Evolutionary conservation across 2,888 invertebrate species (phyloP), one percentile per base, ranked within the genome.

Genomic region (Neria commutata): DNA sequence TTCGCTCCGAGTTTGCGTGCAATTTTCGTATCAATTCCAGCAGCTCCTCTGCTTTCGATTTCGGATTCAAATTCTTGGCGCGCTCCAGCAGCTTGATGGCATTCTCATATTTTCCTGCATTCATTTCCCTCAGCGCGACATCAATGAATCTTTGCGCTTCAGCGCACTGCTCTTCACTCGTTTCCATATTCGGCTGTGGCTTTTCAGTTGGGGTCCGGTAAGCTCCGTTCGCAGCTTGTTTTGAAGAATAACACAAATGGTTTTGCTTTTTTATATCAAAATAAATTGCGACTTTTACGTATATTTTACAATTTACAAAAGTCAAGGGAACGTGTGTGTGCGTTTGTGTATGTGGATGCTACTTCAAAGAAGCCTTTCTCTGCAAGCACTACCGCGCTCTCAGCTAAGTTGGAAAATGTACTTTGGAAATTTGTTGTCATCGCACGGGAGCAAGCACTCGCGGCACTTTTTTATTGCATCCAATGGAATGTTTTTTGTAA

Each of bases 61-160:
- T 85, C 1, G 89, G 88, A 76, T 84, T 89, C 21, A 90, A 81
- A 70, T 83, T 85, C 67, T 88, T 85, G 11, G 90, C 88, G 80
- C 89, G 89, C 40, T 83, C 80, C 16, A 89, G 76, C 74, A 89
- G 88, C 73, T 86, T 86, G 54, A 86, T 83, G 6, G 90, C 89
- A 68, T 88, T 87, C 2, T 87, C 86, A 66, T 83, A 82, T 59
- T 87, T 85, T 10, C 88, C 88, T 49, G 83, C 83, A 10, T 82
- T 80, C 26, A 89, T 85, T 69, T 81, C 86, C 66, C 83, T 83
- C 64, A 86, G 82, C 1, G 89, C 89, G 37, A 88, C 82, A 67
- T 86, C 85, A 67, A 89, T 84, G 74, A 90, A 91, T 65, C 86
- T 83, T 69, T 87, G 85, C 19, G 89, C 87, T 73, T 90, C 90